Evolutionary conservation across 1,140 invertebrate genomes (phyloP), one percentile per base, ranked within the genome.

Genomic region (Megalopta genalis): DNA sequence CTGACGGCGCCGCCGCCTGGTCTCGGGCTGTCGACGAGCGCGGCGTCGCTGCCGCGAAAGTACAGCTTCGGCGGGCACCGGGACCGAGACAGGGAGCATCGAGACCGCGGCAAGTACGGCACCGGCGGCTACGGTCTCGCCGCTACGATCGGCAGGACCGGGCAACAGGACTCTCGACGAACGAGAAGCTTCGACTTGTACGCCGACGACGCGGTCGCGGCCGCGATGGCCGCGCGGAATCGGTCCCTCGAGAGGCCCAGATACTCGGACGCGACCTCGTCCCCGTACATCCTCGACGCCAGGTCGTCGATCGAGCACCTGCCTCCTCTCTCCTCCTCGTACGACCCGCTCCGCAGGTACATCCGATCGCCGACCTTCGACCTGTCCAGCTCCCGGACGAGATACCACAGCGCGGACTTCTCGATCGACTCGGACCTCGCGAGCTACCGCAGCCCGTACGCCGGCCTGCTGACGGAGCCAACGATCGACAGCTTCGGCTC

Each of bases 261-360:
- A 18, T 91, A 90, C 27, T 88, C 87, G 10, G 90, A 91, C 25
- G 46, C 80, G 0, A 78, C 68, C 5, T 21, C 54, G 1, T 70
- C 68, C 9, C 83, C 83, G 10, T 90, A 85, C 25, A 72, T 63
- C 32, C 77, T 67, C 3, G 90, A 91, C 1, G 49, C 86, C 0
- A 89, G 88, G 52, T 88, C 86, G 27, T 85, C 90, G 1, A 83
- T 37, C 8, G 89, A 89, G 0, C 85, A 84, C 0, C 85, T 63
- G 0, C 10, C 54, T 9, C 46, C 68, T 0, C 67, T 67, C 18
- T 90, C 78, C 49, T 87, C 88, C 1, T 83, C 90, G 0, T 91
- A 92, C 39, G 91, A 92, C 67, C 90, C 90, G 0, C 65, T 91
- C 5, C 72, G 88, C 27, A 88, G 87, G 39, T 92, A 92, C 77